A percentile compares a stretch with the other conserved stretches of the same genome.
Evolutionary conservation across 2,888 invertebrate species (phyloP).

Genomic region (Phytoseiulus persimilis): DNA sequence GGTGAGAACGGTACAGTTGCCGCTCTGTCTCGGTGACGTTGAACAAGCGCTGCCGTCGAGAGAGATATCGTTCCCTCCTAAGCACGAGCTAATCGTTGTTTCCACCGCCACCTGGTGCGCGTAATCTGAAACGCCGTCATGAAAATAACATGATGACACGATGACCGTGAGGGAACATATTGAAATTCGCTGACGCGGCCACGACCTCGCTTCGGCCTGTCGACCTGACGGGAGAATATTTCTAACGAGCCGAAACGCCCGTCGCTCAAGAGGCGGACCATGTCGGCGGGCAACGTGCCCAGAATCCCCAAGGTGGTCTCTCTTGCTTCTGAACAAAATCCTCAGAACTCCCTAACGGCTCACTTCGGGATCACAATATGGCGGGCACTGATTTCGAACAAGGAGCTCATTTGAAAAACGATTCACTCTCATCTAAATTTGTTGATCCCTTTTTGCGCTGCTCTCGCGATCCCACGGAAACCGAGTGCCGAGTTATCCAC

Average conservation of each 20-base stretch:
- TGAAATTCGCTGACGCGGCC: not conserved
- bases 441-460: not conserved
- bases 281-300: not conserved
- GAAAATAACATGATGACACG: not conserved
- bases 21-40: constrained; percentile 16
- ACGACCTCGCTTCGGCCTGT: not conserved
- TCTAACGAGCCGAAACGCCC: not conserved
- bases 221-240: not conserved
- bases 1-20: constrained; percentile 34
- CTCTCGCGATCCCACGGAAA: not conserved
- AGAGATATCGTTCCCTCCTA: constrained; percentile 20
- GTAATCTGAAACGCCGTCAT: constrained; percentile 26
- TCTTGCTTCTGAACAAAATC: not conserved
- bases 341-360: not conserved
- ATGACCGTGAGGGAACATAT: not conserved
- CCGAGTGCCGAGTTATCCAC: not conserved
- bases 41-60: constrained; percentile 36
- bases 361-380: not conserved
- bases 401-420: not conserved
- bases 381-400: not conserved
- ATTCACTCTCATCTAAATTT: not conserved
- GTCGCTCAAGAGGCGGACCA: not conserved
- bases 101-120: constrained; percentile 36
- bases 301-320: not conserved
- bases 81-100: constrained; percentile 33